phyloP scores from a whole-genome alignment of 2,888 invertebrate genomes.

The Mythimna pallens region DNA sequence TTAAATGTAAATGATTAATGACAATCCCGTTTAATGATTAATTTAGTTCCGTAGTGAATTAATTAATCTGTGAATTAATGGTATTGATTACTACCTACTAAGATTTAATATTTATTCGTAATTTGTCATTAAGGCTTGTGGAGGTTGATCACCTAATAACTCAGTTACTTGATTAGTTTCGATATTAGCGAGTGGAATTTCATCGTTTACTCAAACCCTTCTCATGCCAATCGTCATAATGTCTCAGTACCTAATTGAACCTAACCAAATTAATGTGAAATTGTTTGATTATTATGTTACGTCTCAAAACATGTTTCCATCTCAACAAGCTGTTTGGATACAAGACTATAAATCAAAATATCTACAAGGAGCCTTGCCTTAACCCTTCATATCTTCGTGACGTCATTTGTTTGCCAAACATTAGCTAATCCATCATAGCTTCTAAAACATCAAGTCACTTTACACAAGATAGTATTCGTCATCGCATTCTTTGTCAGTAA shows the following conservation, averaged over 20 bases:
- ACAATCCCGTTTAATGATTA: conserved; percentile 29
- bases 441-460: conserved; percentile 27
- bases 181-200: neutral
- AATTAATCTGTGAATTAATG: conserved; percentile 36
- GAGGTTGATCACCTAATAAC: conserved; percentile 12
- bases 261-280: neutral
- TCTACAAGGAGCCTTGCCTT: conserved; percentile 25
- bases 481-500: conserved; percentile 45
- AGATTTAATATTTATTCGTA: conserved; percentile 15
- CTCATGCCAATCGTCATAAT: neutral
- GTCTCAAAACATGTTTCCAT: neutral
- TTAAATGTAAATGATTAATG: conserved; percentile 28
- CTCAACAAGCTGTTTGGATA: conserved; percentile 4
- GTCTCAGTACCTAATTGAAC: neutral
- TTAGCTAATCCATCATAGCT: conserved; percentile 57
- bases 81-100: conserved; percentile 25
- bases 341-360: conserved; percentile 45
- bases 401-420: conserved; percentile 51
- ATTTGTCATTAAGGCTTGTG: conserved; percentile 24
- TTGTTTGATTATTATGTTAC: neutral
- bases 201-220: neutral
- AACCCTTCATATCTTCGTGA: conserved; percentile 38
- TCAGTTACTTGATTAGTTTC: conserved; percentile 9
- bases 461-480: conserved; percentile 26
- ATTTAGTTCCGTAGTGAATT: conserved; percentile 9